Base-by-base conservation (phyloP, 2,888 invertebrate species). In the Boloria selene region DNA sequence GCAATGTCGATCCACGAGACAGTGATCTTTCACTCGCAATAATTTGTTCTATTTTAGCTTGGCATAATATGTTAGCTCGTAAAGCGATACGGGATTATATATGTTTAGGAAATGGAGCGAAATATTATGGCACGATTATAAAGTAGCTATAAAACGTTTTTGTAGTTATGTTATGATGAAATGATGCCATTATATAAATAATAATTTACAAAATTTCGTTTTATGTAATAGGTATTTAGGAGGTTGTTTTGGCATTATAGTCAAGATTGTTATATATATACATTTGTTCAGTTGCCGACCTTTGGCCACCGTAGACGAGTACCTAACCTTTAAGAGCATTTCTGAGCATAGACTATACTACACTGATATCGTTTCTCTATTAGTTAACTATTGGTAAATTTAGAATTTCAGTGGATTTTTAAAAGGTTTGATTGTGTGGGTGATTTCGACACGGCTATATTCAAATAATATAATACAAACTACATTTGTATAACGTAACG, bases 21-120 rank as follows among this genome's bases (percentile, higher is more conserved):
- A 73, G 62, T 75, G 63, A 16, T 74, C 78, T 72, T 79, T 75
- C 75, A 70, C 22, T 13, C 26, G 18, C 50, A 22, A 65, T 14
- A 13, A 62, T 75, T 77, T 44, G 75, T 77, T 75, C 64, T 70
- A 71, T 74, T 80, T 80, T 82, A 50, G 76, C 65, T 60, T 77
- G 76, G 60, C 70, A 22, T 45, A 49, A 49, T 52, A 55, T 22
- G 16, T 31, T 49, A 60, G 71, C 69, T 79, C 76, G 73, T 81
- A 81, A 82, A 85, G 74, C 80, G 71, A 79, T 82, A 84, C 80
- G 82, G 83, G 86, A 85, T 80, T 76, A 77, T 70, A 72, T 69
- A 70, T 72, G 61, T 73, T 68, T 75, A 73, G 73, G 70, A 71
- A 72, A 74, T 73, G 70, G 65, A 74, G 69, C 70, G 72, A 69